A percentile compares a stretch with the other conserved stretches of the same genome.
Conservation (phyloP, 2,113 vertebrate genomes). For the Trichechus manatus region DNA sequence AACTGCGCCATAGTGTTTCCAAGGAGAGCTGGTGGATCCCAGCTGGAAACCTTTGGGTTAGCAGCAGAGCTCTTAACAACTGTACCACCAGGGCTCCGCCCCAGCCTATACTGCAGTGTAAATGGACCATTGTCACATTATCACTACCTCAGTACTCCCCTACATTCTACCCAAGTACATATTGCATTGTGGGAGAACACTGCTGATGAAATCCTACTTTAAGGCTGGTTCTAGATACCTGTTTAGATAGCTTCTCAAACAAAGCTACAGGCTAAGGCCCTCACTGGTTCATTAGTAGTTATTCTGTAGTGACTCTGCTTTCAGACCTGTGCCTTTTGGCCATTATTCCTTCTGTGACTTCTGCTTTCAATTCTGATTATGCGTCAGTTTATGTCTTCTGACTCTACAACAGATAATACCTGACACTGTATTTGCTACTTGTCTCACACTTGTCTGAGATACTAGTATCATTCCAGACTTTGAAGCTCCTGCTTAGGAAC, state of each 20-base stretch:
- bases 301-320: neutral
- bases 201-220: neutral
- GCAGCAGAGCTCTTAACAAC: no score
- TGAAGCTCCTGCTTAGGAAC: neutral
- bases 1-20: no score
- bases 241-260: neutral
- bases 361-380: neutral
- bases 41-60: no score
- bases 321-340: neutral
- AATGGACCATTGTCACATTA: neutral
- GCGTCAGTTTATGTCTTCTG: neutral
- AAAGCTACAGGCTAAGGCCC: neutral
- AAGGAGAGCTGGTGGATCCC: no score
- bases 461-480: neutral
- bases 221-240: neutral
- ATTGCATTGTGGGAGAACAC: neutral
- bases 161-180: neutral
- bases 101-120: fast-evolving
- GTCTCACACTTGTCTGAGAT: neutral
- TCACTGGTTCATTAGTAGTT: neutral
- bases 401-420: neutral
- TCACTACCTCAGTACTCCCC: neutral
- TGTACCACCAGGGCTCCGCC: neutral
- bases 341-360: neutral
- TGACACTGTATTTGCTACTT: neutral